These are phyloP conservation scores for Callopanchax toddi DNA, from an alignment of 2,113 vertebrate species.

Conservation along the genomic window DNA sequence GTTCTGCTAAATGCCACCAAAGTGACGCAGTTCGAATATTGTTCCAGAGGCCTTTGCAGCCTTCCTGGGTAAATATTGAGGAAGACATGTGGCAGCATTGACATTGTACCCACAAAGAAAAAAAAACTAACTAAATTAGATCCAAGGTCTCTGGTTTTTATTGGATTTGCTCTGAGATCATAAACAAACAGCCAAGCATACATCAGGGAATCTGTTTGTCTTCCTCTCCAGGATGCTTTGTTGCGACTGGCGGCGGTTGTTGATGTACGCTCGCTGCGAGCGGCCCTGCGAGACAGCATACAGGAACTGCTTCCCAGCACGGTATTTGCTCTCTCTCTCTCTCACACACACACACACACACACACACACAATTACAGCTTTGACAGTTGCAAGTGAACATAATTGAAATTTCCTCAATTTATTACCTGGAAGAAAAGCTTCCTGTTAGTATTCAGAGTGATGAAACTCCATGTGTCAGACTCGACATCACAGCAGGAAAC, in stretches of 20 bases:
- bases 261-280: conserved; percentile 76
- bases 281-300: conserved; percentile 82
- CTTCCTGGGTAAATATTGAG: conserved; percentile 44
- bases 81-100: conserved; percentile 33
- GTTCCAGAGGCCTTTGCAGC: conserved; percentile 35
- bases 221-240: conserved; percentile 84
- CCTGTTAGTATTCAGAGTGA: conserved; percentile 19
- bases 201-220: conserved; percentile 58
- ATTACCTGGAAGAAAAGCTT: conserved; percentile 10
- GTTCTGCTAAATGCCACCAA: conserved; percentile 32
- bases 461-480: not conserved
- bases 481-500: conserved; percentile 16
- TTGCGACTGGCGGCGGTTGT: conserved; percentile 85
- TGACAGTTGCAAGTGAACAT: conserved; percentile 16
- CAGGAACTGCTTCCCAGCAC: conserved; percentile 82
- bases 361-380: not conserved
- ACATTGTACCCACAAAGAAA: conserved; percentile 42
- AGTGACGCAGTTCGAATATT: conserved; percentile 44
- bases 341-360: conserved; percentile 8
- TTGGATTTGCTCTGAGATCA: conserved; percentile 22
- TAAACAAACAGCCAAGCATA: conserved; percentile 46
- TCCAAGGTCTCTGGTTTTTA: conserved; percentile 41
- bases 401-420: conserved; percentile 32
- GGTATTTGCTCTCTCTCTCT: conserved; percentile 55
- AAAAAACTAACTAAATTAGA: conserved; percentile 22